A percentile compares a stretch with the other conserved stretches of the same genome.
Conservation (phyloP, 1,140 invertebrate species). For the Drosophila ficusphila region DNA sequence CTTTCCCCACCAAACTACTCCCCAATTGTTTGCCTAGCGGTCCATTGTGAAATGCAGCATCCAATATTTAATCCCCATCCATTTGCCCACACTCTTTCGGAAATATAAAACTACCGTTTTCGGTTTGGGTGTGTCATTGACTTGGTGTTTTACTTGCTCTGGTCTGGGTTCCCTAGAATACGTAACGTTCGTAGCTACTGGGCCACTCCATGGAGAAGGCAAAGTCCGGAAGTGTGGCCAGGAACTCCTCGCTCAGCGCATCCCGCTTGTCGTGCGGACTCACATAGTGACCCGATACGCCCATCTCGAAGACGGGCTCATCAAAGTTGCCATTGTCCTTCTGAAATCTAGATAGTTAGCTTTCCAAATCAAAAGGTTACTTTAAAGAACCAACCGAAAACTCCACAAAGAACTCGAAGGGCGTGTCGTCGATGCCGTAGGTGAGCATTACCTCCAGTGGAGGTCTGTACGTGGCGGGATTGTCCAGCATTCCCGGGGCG, state of each 20-base stretch:
- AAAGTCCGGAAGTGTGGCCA: slow-evolving; percentile 33
- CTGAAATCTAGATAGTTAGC: slow-evolving; percentile 68
- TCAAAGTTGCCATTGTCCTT: slow-evolving; percentile 82
- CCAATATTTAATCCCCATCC: slow-evolving; percentile 25
- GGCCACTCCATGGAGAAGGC: slow-evolving; percentile 48
- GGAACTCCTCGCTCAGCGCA: slow-evolving; percentile 7
- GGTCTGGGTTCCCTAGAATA: slow-evolving; percentile 35
- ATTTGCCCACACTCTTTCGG: slow-evolving; percentile 4
- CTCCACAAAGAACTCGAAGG: slow-evolving; percentile 68
- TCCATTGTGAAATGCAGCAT: slow-evolving; percentile 52
- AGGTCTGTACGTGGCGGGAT: slow-evolving; percentile 15
- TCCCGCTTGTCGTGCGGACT: slow-evolving; percentile 35
- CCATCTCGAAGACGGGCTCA: slow-evolving; percentile 55
- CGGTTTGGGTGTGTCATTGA: slow-evolving; percentile 20
- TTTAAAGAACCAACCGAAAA: slow-evolving; percentile 67
- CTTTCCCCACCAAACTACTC: background rate
- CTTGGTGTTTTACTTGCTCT: background rate
- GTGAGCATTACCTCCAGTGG: slow-evolving; percentile 83
- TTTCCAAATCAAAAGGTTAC: too few species aligned
- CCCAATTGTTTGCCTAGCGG: slow-evolving; percentile 43
- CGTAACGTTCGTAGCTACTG: slow-evolving; percentile 45
- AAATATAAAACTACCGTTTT: background rate
- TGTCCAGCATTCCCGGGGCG: slow-evolving; percentile 84
- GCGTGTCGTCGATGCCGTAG: slow-evolving; percentile 71
- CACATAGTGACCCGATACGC: slow-evolving; percentile 41